phyloP scores from a whole-genome alignment of 2,113 vertebrate species.

The Lampris megalopsis region DNA sequence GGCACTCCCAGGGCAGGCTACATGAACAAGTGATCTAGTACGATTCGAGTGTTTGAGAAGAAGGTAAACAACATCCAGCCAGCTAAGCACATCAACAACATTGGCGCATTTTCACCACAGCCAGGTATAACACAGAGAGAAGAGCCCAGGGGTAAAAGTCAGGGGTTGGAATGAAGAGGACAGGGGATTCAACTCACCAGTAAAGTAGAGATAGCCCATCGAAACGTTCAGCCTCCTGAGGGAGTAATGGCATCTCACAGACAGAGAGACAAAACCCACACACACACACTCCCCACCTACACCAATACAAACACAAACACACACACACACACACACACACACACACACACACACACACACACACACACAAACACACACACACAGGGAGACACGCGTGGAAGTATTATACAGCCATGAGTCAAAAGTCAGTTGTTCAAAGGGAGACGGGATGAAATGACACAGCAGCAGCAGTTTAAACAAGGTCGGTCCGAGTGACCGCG shows the following conservation, averaged over 20 bases:
- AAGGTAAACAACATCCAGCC: too few species aligned
- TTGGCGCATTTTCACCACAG: too few species aligned
- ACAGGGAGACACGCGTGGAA: slow-evolving; percentile 1
- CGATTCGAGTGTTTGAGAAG: too few species aligned
- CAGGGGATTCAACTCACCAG: slow-evolving; percentile 78
- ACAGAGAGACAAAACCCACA: slow-evolving; percentile 18
- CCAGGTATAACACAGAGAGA: background rate
- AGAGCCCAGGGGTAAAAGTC: background rate
- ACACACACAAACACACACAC: slow-evolving; percentile 33
- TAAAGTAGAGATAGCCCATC: slow-evolving; percentile 88
- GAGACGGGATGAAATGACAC: slow-evolving; percentile 21
- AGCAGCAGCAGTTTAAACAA: slow-evolving; percentile 58
- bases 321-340: slow-evolving; percentile 30
- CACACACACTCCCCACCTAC: background rate
- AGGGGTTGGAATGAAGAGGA: background rate
- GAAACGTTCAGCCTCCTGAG: slow-evolving; percentile 83
- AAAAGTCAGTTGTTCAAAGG: slow-evolving; percentile 41
- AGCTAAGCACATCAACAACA: too few species aligned
- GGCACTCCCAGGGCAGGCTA: background rate
- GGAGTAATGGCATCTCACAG: slow-evolving; percentile 83
- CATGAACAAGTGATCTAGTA: too few species aligned
- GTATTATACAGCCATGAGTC: slow-evolving; percentile 27
- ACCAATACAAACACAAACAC: background rate
- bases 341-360: slow-evolving; percentile 6
- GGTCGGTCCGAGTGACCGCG: slow-evolving; percentile 69